phyloP scores from a whole-genome alignment of 2,113 vertebrate genomes.

The Cebus imitator region DNA sequence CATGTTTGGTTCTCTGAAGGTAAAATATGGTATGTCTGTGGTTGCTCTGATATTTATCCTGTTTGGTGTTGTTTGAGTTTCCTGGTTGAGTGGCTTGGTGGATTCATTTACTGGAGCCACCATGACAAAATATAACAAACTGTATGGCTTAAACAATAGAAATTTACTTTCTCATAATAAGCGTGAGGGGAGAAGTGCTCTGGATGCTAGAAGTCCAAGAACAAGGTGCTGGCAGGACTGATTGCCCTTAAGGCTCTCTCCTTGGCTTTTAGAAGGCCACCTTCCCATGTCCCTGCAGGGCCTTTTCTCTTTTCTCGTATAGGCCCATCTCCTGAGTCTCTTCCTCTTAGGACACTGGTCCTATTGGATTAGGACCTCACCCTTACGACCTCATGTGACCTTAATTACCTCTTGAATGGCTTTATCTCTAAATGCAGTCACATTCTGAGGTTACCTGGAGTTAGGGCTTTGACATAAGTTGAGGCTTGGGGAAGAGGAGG shows the following conservation, averaged over 20 bases:
- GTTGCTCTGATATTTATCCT: background rate
- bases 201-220: background rate
- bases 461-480: background rate
- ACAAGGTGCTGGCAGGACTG: background rate
- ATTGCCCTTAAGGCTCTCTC: background rate
- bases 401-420: background rate
- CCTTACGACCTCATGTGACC: background rate
- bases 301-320: background rate
- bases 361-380: background rate
- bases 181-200: background rate
- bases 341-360: background rate
- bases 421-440: background rate
- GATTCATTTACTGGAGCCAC: background rate
- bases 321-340: background rate
- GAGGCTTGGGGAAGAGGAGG: background rate
- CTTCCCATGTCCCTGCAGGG: background rate
- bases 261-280: background rate
- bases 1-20: background rate
- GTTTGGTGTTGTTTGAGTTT: background rate
- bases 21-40: background rate
- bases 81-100: background rate
- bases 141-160: background rate
- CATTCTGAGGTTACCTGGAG: background rate
- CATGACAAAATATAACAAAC: background rate
- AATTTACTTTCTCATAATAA: background rate